Evolutionary conservation across 2,888 invertebrate species (phyloP), one percentile per base, ranked within the genome.

Genomic region (Synergus laeviventris): DNA sequence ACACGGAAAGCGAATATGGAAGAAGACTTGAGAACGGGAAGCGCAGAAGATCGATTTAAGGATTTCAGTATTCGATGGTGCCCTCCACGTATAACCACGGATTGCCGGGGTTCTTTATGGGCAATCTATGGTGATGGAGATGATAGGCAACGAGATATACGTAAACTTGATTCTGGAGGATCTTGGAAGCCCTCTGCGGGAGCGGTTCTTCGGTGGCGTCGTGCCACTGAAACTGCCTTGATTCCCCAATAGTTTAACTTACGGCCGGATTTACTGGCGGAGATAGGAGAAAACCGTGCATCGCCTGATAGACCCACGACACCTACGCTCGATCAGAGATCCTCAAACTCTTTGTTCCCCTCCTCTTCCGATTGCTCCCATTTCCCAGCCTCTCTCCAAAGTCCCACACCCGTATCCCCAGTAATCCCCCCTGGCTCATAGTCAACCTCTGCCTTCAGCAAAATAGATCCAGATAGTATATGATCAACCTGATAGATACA

Each of bases 81-180:
- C 77, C 78, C 77, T 78, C 81, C 85, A 86, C 87, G 88, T 90
- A 90, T 89, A 91, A 90, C 90, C 90, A 89, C 89, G 89, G 89
- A 89, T 90, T 89, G 88, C 85, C 85, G 83, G 87, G 87, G 87
- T 90, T 88, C 90, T 91, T 91, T 91, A 91, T 91, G 89, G 91
- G 87, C 90, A 91, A 91, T 91, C 90, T 89, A 91, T 90, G 90
- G 90, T 91, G 91, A 91, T 91, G 89, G 89, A 90, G 88, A 90
- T 91, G 90, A 91, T 91, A 89, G 89, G 89, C 90, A 88, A 88
- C 86, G 87, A 88, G 89, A 90, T 90, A 90, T 89, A 90, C 89
- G 87, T 89, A 88, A 90, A 90, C 89, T 89, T 90, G 90, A 90
- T 90, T 90, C 87, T 83, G 79, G 83, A 85, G 88, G 88, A 89